phyloP scores from a whole-genome alignment of 2,888 invertebrate genomes.

The Ormyrus rosae region DNA sequence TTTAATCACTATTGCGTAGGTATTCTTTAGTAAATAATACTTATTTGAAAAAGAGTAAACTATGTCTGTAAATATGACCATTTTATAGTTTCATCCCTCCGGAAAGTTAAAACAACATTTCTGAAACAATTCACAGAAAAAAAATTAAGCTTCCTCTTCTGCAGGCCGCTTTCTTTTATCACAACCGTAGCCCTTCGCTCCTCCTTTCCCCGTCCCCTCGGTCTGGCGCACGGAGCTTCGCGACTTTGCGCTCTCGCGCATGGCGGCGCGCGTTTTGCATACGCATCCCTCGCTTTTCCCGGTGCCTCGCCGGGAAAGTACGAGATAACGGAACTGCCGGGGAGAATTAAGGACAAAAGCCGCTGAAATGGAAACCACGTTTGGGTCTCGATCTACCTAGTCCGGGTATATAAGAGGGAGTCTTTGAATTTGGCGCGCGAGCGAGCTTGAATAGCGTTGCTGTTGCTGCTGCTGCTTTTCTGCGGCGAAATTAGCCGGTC shows the following conservation, averaged over 20 bases:
- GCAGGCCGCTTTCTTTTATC: constrained; percentile 3
- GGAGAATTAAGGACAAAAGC: constrained; percentile 69
- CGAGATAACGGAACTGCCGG: constrained; percentile 70
- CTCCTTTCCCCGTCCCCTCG: background rate
- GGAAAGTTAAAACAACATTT: no score
- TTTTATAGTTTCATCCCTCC: no score
- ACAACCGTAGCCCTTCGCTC: background rate
- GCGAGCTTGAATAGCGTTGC: constrained; percentile 9
- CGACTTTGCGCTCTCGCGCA: constrained; percentile 38
- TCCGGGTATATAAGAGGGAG: constrained; percentile 8
- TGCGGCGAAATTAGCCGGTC: constrained; percentile 47
- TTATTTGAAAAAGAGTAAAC: no score
- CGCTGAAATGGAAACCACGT: constrained; percentile 61
- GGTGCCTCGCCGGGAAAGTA: constrained; percentile 63
- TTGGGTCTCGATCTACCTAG: constrained; percentile 37
- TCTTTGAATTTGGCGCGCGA: constrained; percentile 46
- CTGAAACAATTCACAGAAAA: no score
- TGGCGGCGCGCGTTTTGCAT: constrained; percentile 42
- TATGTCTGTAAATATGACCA: no score
- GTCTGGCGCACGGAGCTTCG: background rate
- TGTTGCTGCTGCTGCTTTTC: background rate
- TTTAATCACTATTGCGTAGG: no score
- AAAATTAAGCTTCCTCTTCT: background rate
- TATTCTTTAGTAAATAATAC: no score
- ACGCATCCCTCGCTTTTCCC: constrained; percentile 10